Percentiles rank a stretch among this genome's conserved stretches.
Conservation (phyloP, 2,113 vertebrate species). For the Entosphenus tridentatus region DNA sequence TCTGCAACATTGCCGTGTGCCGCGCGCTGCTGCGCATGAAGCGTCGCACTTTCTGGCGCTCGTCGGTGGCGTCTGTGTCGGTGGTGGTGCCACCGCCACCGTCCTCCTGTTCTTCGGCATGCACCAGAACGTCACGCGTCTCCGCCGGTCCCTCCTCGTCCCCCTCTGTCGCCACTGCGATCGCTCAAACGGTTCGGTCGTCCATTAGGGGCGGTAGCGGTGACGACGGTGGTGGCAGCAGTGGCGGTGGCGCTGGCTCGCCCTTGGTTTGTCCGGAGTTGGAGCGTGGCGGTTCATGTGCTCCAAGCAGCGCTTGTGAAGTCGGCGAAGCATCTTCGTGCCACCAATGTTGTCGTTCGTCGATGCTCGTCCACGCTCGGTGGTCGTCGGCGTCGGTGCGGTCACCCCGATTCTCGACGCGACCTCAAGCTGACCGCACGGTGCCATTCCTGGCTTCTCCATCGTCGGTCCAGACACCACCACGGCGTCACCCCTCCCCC, state of each 20-base stretch:
- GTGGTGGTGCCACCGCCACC: constrained; percentile 22
- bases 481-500: no score
- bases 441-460: no score
- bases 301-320: no score
- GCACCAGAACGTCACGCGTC: constrained; percentile 26
- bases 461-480: no score
- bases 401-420: no score
- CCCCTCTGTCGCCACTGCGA: constrained; percentile 25
- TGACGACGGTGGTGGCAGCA: not conserved
- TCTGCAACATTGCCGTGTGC: constrained; percentile 74
- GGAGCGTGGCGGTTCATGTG: no score
- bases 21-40: constrained; percentile 77
- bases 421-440: no score
- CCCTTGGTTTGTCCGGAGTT: no score
- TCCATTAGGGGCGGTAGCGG: not conserved
- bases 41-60: constrained; percentile 47
- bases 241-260: not conserved
- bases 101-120: constrained; percentile 35
- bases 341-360: no score
- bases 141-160: constrained; percentile 28
- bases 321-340: no score
- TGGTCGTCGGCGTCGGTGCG: no score
- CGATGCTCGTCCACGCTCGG: no score
- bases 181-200: constrained; percentile 22
- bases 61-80: constrained; percentile 21